phyloP scores from a whole-genome alignment of 2,888 invertebrate genomes.

The Torymus auratus region DNA sequence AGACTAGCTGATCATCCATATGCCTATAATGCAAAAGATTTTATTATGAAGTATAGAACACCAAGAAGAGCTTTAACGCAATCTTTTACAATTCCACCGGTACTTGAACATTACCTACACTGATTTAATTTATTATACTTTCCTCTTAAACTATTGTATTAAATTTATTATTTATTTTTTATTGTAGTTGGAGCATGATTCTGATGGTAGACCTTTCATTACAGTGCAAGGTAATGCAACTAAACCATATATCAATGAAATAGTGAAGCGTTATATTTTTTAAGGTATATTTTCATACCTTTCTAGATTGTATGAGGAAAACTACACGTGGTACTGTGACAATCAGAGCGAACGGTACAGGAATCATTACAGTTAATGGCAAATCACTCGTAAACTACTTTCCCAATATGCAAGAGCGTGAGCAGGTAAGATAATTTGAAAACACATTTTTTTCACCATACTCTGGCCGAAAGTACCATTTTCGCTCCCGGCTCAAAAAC shows the following conservation, averaged over 20 bases:
- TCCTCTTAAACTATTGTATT: background rate
- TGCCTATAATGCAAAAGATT: conserved; percentile 83
- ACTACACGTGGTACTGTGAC: conserved; percentile 87
- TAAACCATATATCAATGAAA: background rate
- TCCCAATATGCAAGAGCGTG: conserved; percentile 82
- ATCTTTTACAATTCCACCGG: conserved; percentile 81
- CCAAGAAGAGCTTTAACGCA: conserved; percentile 80
- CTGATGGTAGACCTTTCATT: conserved; percentile 84
- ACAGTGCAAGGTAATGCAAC: conserved; percentile 62
- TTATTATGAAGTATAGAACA: conserved; percentile 85
- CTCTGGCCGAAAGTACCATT: too few relatives aligned
- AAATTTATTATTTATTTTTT: conserved; percentile 47
- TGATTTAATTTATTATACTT: too few relatives aligned
- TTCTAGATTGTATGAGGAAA: conserved; percentile 84
- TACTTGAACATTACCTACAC: conserved; percentile 63
- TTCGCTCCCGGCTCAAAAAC: too few relatives aligned
- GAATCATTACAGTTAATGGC: conserved; percentile 89
- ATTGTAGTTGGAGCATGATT: conserved; percentile 82
- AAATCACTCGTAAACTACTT: conserved; percentile 80
- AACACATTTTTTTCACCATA: background rate
- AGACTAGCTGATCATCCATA: conserved; percentile 85
- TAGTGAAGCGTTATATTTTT: background rate
- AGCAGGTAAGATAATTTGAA: conserved; percentile 82
- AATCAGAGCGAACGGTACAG: conserved; percentile 89
- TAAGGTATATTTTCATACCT: too few relatives aligned